Conservation (phyloP, 2,113 vertebrate species). For the Triplophysa siluroides region DNA sequence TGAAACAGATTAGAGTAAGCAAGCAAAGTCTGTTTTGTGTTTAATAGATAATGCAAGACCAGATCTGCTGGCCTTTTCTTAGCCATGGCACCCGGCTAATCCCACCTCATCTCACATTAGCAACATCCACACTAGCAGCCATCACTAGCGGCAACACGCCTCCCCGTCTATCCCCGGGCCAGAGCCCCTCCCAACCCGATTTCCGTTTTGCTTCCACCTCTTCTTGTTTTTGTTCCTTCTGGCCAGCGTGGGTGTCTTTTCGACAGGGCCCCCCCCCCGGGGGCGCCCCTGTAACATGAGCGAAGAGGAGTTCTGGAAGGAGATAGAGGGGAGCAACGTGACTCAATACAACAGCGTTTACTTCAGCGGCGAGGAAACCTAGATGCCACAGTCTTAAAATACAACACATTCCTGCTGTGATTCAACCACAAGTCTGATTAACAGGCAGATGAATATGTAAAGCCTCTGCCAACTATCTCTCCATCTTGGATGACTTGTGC, state of each 20-base stretch:
- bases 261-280: constrained; percentile 41
- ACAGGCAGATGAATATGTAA: neutral
- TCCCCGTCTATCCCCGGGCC: neutral
- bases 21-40: constrained; percentile 2
- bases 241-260: constrained; percentile 32
- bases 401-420: constrained; percentile 24
- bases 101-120: constrained; percentile 7
- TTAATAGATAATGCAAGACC: constrained; percentile 28
- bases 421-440: constrained; percentile 30
- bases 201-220: constrained; percentile 53
- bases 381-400: constrained; percentile 35
- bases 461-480: neutral
- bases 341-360: constrained; percentile 32
- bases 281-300: constrained; percentile 52
- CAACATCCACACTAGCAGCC: constrained; percentile 1
- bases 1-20: neutral
- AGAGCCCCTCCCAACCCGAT: constrained; percentile 43
- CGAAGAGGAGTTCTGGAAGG: constrained; percentile 23
- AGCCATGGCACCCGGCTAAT: constrained; percentile 16
- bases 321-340: neutral
- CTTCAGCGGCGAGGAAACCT: constrained; percentile 36
- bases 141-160: constrained; percentile 29
- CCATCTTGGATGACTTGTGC: neutral
- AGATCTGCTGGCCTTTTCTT: constrained; percentile 31
- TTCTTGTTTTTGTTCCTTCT: constrained; percentile 36